A percentile compares a stretch with the other conserved stretches of the same genome.
These are phyloP conservation scores for Sinocyclocheilus maitianheensis DNA, from an alignment of 2,113 vertebrate genomes.

Conservation along the genomic window DNA sequence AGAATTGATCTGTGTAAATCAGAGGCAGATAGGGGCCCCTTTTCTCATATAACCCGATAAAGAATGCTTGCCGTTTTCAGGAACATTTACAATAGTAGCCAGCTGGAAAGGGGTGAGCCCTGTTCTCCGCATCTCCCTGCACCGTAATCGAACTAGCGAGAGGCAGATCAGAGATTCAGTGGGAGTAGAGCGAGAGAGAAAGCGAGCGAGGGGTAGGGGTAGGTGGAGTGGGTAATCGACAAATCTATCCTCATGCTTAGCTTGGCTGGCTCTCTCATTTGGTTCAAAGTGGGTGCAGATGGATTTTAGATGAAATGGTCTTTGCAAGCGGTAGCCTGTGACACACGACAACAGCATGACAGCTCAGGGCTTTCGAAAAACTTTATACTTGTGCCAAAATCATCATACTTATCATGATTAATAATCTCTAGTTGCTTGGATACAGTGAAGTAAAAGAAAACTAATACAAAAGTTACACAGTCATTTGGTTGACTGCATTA, in stretches of 20 bases:
- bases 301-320: constrained; percentile 48
- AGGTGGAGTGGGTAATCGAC: constrained; percentile 49
- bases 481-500: constrained; percentile 24
- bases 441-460: not conserved
- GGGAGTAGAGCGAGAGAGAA: constrained; percentile 1
- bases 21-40: constrained; percentile 39
- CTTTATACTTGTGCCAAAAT: constrained; percentile 29
- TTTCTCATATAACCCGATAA: constrained; percentile 54
- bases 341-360: constrained; percentile 40
- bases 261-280: constrained; percentile 42
- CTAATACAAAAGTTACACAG: constrained; percentile 14
- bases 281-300: constrained; percentile 32
- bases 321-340: constrained; percentile 39
- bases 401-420: constrained; percentile 22
- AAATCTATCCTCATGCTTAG: constrained; percentile 45
- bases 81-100: constrained; percentile 37
- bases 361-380: constrained; percentile 7
- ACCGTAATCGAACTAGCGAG: constrained; percentile 22
- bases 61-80: constrained; percentile 34
- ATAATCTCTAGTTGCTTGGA: constrained; percentile 3
- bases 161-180: constrained; percentile 6
- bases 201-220: not conserved
- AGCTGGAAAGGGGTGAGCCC: constrained; percentile 30
- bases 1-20: constrained; percentile 59
- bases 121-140: constrained; percentile 5